Base-by-base conservation (phyloP, 2,797 vertebrate genomes). In the Centropyge bicolor region DNA sequence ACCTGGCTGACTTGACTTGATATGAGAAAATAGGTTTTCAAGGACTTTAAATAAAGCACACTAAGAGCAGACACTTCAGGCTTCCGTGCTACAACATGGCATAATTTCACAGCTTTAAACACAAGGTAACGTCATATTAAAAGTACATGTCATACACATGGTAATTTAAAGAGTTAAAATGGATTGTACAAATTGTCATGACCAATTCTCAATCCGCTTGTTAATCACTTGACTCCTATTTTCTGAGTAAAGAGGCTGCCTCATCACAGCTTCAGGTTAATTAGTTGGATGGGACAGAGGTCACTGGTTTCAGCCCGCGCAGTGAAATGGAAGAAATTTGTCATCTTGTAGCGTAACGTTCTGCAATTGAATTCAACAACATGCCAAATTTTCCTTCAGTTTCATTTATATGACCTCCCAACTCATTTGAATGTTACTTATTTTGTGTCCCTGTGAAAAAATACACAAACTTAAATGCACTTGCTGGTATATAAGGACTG, bases 141-240 rank as follows among this genome's bases (percentile, higher is more conserved):
- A 12, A 43, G 36, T 24, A 54, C 22, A 38, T 13, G 14, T 45
- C 8, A n/a, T 22, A 36, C 35, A 14, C 8, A 4, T 4, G 12
- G 2, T 20, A 22, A 60, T 80, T 76, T 49, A 48, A 76, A 45
- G 5, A 49, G 14, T 59, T 70, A 13, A 64, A 78, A n/a, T 36
- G 48, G 48, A 74, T 56, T 62, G 12, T 63, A 36, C 27, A 69
- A 55, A 57, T 74, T 62, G 20, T 51, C 31, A 9, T 57, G 52
- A 74, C 67, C 14, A 17, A 9, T 36, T 24, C 52, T 70, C 24
- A 52, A 5, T 67, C 77, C 80, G 60, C 59, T 76, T 56, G 62
- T 81, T 74, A 87, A 72, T 84, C 75, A 70, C 84, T 86, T 67
- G 75, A 85, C 78, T 77, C 70, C 56, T 71, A 40, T 73, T 82